These are phyloP conservation scores for Hedychridium roseum DNA, from an alignment of 2,888 invertebrate genomes.

Conservation along the genomic window DNA sequence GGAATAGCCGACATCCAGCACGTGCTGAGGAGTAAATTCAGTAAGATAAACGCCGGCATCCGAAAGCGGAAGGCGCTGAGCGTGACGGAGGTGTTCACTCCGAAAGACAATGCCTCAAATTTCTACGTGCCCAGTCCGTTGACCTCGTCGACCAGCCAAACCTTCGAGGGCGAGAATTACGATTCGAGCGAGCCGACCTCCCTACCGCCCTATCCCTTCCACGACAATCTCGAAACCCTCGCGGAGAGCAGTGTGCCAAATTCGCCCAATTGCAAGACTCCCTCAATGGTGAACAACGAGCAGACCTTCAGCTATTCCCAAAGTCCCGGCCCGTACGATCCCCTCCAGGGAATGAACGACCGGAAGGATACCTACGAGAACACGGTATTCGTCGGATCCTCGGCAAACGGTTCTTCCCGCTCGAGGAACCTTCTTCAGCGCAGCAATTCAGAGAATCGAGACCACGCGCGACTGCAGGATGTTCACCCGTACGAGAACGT, in stretches of 20 bases:
- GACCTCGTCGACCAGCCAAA: slow-evolving; percentile 51
- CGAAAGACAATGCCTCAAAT: slow-evolving; percentile 53
- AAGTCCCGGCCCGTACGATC: slow-evolving; percentile 21
- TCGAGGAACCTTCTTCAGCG: slow-evolving; percentile 39
- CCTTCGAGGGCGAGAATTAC: slow-evolving; percentile 37
- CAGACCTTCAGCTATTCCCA: slow-evolving; percentile 37
- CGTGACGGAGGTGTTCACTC: slow-evolving; percentile 72
- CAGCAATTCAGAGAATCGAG: slow-evolving; percentile 52
- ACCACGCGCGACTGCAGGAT: slow-evolving; percentile 28
- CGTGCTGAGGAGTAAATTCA: slow-evolving; percentile 71
- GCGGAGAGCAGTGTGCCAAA: slow-evolving; percentile 60
- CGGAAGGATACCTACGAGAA: slow-evolving; percentile 41
- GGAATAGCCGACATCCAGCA: slow-evolving; percentile 73
- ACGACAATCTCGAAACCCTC: slow-evolving; percentile 59
- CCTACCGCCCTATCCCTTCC: slow-evolving; percentile 63
- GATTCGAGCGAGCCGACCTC: slow-evolving; percentile 61
- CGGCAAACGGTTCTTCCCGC: slow-evolving; percentile 26
- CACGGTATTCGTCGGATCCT: slow-evolving; percentile 28
- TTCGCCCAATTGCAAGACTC: slow-evolving; percentile 41
- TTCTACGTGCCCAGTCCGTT: slow-evolving; percentile 77
- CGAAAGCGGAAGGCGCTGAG: slow-evolving; percentile 73
- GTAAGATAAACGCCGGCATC: slow-evolving; percentile 75
- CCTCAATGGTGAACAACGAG: slow-evolving; percentile 30
- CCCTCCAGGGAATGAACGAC: slow-evolving; percentile 10
- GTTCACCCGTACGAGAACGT: slow-evolving; percentile 50